phyloP scores from a whole-genome alignment of 2,113 vertebrate species.

The Melanotaenia duboulayi region DNA sequence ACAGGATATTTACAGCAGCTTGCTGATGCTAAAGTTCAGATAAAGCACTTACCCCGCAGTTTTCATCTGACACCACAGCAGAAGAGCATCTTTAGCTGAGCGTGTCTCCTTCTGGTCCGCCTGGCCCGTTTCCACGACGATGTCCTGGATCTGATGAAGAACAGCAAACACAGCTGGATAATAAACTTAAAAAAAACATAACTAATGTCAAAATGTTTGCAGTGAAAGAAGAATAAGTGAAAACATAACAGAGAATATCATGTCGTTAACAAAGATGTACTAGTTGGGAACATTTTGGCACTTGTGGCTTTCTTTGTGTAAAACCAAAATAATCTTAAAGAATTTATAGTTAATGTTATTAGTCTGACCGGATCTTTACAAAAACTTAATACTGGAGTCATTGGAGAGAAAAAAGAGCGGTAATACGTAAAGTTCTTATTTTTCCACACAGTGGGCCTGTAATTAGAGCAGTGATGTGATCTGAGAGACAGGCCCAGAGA shows the following conservation, averaged over 20 bases:
- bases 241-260: conserved; percentile 3
- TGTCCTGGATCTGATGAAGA: conserved; percentile 83
- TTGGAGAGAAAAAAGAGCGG: conserved; percentile 9
- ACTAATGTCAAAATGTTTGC: conserved; percentile 40
- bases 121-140: conserved; percentile 82
- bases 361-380: conserved; percentile 5
- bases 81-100: conserved; percentile 85
- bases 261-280: conserved; percentile 18
- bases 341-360: conserved; percentile 20
- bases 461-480: conserved; percentile 75
- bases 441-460: conserved; percentile 65
- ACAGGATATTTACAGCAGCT: conserved; percentile 35
- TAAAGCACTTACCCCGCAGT: conserved; percentile 79
- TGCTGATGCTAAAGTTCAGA: conserved; percentile 35
- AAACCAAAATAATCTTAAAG: conserved; percentile 20
- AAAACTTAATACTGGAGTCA: conserved; percentile 23
- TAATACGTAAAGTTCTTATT: conserved; percentile 52
- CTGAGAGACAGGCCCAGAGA: conserved; percentile 59
- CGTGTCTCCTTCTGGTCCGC: conserved; percentile 83
- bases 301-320: conserved; percentile 10
- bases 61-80: conserved; percentile 88
- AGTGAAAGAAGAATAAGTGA: conserved; percentile 28
- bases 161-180: conserved; percentile 45
- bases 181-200: conserved; percentile 52
- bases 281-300: conserved; percentile 22